Evolutionary conservation across 2,113 vertebrate genomes (phyloP).

Genomic region (Anarhynchus alexandrinus): DNA sequence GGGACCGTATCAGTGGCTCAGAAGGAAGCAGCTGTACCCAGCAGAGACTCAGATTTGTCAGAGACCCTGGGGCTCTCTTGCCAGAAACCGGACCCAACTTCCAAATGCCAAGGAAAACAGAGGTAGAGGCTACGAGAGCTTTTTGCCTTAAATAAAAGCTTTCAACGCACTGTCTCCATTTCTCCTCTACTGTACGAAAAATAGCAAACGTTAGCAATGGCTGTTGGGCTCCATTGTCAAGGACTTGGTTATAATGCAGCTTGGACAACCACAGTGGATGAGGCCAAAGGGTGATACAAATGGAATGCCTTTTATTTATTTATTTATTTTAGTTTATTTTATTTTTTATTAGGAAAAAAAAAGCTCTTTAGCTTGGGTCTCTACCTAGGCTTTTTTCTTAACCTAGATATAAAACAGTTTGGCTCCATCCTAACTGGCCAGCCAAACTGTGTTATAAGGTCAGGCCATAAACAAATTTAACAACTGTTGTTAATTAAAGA

Average conservation of each 20-base stretch:
- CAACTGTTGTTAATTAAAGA: constrained; percentile 67
- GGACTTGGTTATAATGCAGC: neutral
- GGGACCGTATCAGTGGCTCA: neutral
- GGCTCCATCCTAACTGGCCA: constrained; percentile 43
- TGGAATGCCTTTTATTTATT: neutral
- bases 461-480: constrained; percentile 64
- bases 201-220: neutral
- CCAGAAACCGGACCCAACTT: neutral
- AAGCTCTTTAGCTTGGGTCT: neutral
- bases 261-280: neutral
- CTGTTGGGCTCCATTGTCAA: neutral
- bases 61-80: neutral
- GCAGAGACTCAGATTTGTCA: neutral
- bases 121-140: neutral
- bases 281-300: neutral
- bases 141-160: neutral
- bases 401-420: constrained; percentile 29
- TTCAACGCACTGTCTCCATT: neutral
- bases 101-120: neutral
- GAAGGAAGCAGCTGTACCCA: neutral
- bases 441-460: constrained; percentile 39
- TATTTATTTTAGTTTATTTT: neutral
- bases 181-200: neutral
- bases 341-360: neutral
- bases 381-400: constrained; percentile 19